Evolutionary conservation across 2,113 vertebrate species (phyloP).

Genomic region (Sapajus apella): DNA sequence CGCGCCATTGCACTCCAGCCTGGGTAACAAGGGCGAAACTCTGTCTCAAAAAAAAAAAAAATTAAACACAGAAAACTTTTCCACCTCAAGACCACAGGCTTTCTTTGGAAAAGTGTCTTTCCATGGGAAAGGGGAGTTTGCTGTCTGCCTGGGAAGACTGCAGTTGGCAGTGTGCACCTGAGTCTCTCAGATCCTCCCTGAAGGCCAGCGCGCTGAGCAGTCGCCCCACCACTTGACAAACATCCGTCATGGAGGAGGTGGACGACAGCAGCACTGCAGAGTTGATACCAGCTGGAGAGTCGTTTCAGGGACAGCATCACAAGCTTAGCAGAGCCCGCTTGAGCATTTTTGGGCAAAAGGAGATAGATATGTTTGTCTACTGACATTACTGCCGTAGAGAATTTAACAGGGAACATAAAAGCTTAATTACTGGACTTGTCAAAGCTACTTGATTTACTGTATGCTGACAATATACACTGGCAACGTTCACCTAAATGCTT

Average conservation of each 20-base stretch:
- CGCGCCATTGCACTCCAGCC: no score
- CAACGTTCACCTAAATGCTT: neutral
- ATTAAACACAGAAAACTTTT: neutral
- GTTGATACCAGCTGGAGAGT: rapidly evolving
- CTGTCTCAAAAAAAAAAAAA: neutral
- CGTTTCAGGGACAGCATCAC: neutral
- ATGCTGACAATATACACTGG: neutral
- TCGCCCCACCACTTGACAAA: rapidly evolving
- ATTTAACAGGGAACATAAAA: neutral
- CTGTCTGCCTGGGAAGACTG: neutral
- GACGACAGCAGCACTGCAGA: rapidly evolving
- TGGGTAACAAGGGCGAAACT: no score
- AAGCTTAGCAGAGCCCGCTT: neutral
- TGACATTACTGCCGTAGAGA: neutral
- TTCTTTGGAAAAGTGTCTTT: neutral
- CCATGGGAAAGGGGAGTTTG: neutral
- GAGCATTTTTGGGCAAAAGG: neutral
- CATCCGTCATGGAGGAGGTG: rapidly evolving
- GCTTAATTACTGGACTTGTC: neutral
- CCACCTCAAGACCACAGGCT: neutral
- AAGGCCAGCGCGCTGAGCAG: neutral
- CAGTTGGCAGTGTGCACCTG: rapidly evolving
- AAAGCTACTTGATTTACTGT: neutral
- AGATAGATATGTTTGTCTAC: neutral
- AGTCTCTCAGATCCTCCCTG: rapidly evolving